Evolutionary conservation across 2,888 invertebrate genomes (phyloP).

Genomic region (Drosophila paracracens): DNA sequence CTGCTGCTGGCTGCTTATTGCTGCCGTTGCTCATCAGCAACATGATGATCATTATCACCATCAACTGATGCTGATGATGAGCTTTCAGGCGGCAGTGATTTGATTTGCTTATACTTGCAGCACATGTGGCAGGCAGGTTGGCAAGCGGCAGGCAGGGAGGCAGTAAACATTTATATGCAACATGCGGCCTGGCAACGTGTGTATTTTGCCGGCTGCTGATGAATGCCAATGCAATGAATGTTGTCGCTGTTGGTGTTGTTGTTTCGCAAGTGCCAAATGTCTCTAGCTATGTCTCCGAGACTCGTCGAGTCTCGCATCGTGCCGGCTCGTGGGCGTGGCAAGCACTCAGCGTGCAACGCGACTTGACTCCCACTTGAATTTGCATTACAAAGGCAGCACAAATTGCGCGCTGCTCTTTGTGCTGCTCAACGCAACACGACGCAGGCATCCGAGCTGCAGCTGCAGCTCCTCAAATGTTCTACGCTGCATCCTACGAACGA

Average conservation of each 20-base stretch:
- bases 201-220: conserved; percentile 66
- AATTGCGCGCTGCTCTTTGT: conserved; percentile 77
- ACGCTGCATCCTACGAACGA: conserved; percentile 20
- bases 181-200: conserved; percentile 73
- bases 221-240: conserved; percentile 71
- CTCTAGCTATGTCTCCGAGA: conserved; percentile 32
- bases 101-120: conserved; percentile 63
- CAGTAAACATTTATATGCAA: conserved; percentile 69
- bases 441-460: conserved; percentile 26
- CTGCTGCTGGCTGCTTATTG: conserved; percentile 10
- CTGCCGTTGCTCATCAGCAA: conserved; percentile 27
- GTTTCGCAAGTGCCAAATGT: conserved; percentile 70
- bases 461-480: conserved; percentile 35
- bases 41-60: conserved; percentile 37
- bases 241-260: conserved; percentile 30
- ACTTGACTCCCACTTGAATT: conserved; percentile 80
- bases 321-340: conserved; percentile 68
- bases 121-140: conserved; percentile 57
- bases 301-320: conserved; percentile 26
- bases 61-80: conserved; percentile 55
- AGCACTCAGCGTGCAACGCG: conserved; percentile 61
- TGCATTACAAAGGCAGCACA: conserved; percentile 79
- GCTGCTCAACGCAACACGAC: conserved; percentile 30
- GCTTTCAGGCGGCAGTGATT: conserved; percentile 52
- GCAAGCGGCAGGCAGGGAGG: neutral